Evolutionary conservation across 2,113 vertebrate species (phyloP).

Genomic region (Crotalus viridis): DNA sequence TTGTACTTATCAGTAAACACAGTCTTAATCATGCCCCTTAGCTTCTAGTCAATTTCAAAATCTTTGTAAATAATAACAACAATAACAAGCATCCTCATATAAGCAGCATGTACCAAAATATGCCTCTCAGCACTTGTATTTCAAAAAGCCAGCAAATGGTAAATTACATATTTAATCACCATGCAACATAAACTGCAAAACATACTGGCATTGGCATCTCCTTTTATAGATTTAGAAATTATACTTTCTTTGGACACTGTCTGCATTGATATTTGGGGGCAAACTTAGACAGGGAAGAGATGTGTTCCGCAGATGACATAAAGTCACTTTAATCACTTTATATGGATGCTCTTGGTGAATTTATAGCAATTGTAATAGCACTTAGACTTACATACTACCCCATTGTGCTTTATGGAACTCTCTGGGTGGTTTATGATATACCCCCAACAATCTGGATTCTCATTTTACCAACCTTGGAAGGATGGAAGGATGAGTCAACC

Average conservation of each 20-base stretch:
- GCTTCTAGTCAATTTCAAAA: not conserved
- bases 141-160: not conserved
- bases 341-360: not conserved
- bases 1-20: not conserved
- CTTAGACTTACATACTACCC: not conserved
- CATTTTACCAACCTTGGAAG: not conserved
- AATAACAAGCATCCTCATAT: not conserved
- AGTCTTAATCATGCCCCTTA: not conserved
- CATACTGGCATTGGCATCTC: not conserved
- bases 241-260: not conserved
- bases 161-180: not conserved
- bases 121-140: not conserved
- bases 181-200: not conserved
- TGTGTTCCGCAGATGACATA: not conserved
- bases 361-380: not conserved
- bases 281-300: not conserved
- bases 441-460: not conserved
- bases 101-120: not conserved
- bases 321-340: not conserved
- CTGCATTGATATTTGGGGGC: not conserved
- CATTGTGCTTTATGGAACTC: not conserved
- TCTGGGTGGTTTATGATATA: not conserved
- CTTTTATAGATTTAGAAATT: not conserved
- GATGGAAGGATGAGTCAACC: not conserved
- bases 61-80: not conserved